Conservation (phyloP, 2,888 invertebrate genomes). For the Campoplex capitator region DNA sequence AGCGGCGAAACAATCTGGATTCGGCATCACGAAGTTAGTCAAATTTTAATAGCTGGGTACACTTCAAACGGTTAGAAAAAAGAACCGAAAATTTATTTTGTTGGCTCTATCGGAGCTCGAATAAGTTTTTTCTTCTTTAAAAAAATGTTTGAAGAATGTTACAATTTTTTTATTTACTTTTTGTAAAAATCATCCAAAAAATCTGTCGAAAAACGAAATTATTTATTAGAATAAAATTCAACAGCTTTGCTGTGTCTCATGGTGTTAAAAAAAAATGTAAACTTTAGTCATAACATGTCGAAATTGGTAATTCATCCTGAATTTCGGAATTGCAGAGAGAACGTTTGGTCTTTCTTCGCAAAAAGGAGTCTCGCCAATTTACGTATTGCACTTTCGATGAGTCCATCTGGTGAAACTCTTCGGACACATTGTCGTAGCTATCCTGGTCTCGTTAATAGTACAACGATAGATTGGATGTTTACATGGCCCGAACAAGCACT, state of each 20-base stretch:
- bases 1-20: conserved; percentile 90
- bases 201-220: too few relatives aligned
- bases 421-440: conserved; percentile 95
- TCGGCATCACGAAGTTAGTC: conserved; percentile 89
- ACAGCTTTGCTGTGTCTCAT: too few relatives aligned
- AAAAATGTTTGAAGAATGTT: not conserved
- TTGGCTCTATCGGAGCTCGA: not conserved
- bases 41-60: not conserved
- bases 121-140: not conserved
- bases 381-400: conserved; percentile 96
- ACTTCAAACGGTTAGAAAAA: not conserved
- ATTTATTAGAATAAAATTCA: too few relatives aligned
- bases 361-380: conserved; percentile 92
- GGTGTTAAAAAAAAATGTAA: too few relatives aligned
- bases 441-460: conserved; percentile 96
- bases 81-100: not conserved
- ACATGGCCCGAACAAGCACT: conserved; percentile 97
- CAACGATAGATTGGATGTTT: conserved; percentile 97
- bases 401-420: conserved; percentile 93
- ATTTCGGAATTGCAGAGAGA: conserved; percentile 86
- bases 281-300: not conserved
- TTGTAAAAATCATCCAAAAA: too few relatives aligned
- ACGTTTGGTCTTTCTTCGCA: conserved; percentile 94
- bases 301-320: not conserved
- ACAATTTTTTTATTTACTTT: not conserved